Percentiles rank a stretch among this genome's conserved stretches.
These are phyloP conservation scores for Aegotheles bennettii DNA, from an alignment of 2,113 vertebrate genomes.

Conservation along the genomic window DNA sequence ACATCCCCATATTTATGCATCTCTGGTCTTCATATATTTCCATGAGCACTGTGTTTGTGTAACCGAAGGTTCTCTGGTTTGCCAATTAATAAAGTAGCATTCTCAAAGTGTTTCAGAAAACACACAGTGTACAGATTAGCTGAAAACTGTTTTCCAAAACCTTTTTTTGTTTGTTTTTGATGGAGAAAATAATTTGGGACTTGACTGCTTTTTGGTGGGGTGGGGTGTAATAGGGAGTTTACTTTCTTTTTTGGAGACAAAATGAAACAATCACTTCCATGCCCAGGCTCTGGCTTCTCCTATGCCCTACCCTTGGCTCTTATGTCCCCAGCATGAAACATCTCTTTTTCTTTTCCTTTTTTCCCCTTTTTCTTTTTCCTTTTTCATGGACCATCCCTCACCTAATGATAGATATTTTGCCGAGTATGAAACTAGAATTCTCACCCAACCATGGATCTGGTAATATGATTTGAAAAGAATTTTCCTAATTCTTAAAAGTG, in stretches of 20 bases:
- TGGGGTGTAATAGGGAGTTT: not conserved
- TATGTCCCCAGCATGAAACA: not conserved
- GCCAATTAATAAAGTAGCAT: not conserved
- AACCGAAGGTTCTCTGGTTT: not conserved
- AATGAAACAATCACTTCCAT: not conserved
- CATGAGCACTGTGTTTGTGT: not conserved
- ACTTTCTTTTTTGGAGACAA: not conserved
- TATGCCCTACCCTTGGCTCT: not conserved
- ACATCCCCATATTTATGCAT: not conserved
- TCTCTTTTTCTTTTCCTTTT: accelerated
- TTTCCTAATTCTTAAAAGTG: not conserved
- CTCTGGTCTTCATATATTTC: not conserved
- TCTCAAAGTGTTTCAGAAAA: not conserved
- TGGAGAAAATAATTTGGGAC: not conserved
- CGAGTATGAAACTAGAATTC: not conserved
- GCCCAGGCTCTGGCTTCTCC: not conserved
- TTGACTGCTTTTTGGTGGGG: not conserved
- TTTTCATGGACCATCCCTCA: no score
- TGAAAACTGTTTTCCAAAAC: not conserved
- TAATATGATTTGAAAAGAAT: not conserved
- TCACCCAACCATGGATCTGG: not conserved
- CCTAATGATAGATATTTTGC: not conserved
- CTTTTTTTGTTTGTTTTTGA: not conserved
- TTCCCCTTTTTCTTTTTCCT: no score
- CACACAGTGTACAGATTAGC: not conserved